Base-by-base conservation (phyloP, 2,888 invertebrate genomes). In the Plebejus melissa region DNA sequence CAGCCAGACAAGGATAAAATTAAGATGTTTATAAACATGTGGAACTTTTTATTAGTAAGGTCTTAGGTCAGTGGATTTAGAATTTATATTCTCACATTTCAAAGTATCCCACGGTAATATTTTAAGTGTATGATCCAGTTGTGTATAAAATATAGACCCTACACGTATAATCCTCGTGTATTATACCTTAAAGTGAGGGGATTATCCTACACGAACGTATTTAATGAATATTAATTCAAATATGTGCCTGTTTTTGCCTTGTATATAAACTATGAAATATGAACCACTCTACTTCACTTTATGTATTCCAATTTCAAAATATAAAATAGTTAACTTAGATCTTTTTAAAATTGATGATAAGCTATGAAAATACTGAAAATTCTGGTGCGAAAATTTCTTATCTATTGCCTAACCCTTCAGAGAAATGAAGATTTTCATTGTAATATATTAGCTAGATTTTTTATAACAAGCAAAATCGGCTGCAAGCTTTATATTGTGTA, bases 201-300 rank as follows among this genome's bases (percentile, higher is more conserved):
- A 58, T 58, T 32, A 60, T 28, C 60, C 60, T 60, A 32, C 60
- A 65, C 32, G 36, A 65, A 65, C 9, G 5, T 36, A 16, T 32
- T 65, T 65, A 65, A 65, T 28, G n/a, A 58, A 60, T 60, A 65
- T 32, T 32, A 65, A 65, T 36, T 65, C 32, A 32, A 65, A 32
- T 65, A 36, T 36, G 65, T 65, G 32, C 32, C 32, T 65, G 32
- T 36, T 32, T 65, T 65, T 16, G 65, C 65, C 65, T 65, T 65
- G 32, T 65, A 65, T 5, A 65, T 65, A 65, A 65, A 32, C 16
- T 32, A 65, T 32, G 16, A 36, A 65, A 32, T 36, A 36, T 32
- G 13, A 36, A 32, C 13, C 32, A 65, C 54, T 54, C 54, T 54
- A 54, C 0, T 65, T 36, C 32, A 65, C 32, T 65, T 65, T 60